Conservation (phyloP, 2,113 vertebrate species). For the Hystrix cristata region DNA sequence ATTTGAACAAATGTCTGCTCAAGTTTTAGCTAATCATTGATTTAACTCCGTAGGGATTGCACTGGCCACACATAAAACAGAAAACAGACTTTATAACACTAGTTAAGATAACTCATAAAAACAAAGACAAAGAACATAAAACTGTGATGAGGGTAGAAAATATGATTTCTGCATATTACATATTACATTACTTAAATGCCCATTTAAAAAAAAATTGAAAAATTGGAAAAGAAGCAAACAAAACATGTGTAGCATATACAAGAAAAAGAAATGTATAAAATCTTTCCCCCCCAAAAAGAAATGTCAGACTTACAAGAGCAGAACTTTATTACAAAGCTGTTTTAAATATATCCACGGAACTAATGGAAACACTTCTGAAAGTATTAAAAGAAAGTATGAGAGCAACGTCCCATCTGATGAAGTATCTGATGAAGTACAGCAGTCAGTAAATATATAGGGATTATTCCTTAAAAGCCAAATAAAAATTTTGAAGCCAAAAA, state of each 20-base stretch:
- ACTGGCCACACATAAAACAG: not conserved
- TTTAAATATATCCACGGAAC: not conserved
- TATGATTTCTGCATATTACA: not conserved
- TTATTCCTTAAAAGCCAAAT: not conserved
- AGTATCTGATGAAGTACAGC: not conserved
- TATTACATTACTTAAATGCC: not conserved
- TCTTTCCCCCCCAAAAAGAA: too few species aligned
- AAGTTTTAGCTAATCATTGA: not conserved
- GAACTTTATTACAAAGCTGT: not conserved
- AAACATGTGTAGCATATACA: not conserved
- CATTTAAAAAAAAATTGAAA: not conserved
- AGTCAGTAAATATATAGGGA: not conserved
- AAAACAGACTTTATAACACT: not conserved
- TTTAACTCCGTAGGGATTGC: not conserved
- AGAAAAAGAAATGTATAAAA: not conserved
- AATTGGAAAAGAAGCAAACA: not conserved
- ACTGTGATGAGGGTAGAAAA: not conserved
- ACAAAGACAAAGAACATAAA: not conserved
- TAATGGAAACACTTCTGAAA: not conserved
- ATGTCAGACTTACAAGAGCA: not conserved
- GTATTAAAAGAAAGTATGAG: not conserved
- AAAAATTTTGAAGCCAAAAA: not conserved
- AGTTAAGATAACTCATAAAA: not conserved
- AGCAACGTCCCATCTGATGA: not conserved
- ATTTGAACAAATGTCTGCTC: not conserved